Conservation (phyloP, 2,888 invertebrate species). For the Cylloceria caligata region DNA sequence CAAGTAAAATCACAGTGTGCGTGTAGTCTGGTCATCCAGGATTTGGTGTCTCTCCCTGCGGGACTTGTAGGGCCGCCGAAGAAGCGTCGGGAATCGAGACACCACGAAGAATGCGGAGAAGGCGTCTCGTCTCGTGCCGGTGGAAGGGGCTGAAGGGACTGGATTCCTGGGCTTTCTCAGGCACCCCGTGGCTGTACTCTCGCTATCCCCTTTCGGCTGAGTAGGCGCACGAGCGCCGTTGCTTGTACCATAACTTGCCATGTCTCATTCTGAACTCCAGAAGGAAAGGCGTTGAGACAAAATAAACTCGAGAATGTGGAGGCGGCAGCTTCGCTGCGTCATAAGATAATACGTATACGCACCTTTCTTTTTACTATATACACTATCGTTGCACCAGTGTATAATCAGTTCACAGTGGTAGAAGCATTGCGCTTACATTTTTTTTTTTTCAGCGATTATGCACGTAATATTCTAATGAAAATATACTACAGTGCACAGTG, state of each 20-base stretch:
- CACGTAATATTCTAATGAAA: slow-evolving; percentile 23
- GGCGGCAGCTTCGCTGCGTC: slow-evolving; percentile 35
- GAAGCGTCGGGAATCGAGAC: slow-evolving; percentile 28
- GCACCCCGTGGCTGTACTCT: slow-evolving; percentile 56
- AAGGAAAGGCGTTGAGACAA: slow-evolving; percentile 59
- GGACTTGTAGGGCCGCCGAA: slow-evolving; percentile 33
- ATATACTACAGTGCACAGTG: background rate
- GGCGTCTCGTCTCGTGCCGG: slow-evolving; percentile 35
- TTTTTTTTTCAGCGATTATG: slow-evolving; percentile 10
- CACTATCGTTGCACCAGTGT: slow-evolving; percentile 5
- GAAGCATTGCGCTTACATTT: slow-evolving; percentile 5
- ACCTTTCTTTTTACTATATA: slow-evolving; percentile 9
- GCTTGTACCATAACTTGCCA: background rate
- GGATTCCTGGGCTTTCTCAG: slow-evolving; percentile 62
- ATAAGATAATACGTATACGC: slow-evolving; percentile 3
- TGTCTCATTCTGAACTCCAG: slow-evolving; percentile 38
- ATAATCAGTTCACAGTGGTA: slow-evolving; percentile 43
- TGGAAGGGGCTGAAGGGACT: slow-evolving; percentile 57
- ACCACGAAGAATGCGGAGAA: slow-evolving; percentile 55
- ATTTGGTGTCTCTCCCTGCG: slow-evolving; percentile 36
- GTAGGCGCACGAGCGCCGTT: slow-evolving; percentile 6
- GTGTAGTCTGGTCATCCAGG: slow-evolving; percentile 34
- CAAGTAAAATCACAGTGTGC: slow-evolving; percentile 50
- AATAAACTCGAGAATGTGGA: slow-evolving; percentile 55
- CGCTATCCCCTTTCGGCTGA: background rate